Base-by-base conservation (phyloP, 1,140 invertebrate genomes). In the Musca domestica region DNA sequence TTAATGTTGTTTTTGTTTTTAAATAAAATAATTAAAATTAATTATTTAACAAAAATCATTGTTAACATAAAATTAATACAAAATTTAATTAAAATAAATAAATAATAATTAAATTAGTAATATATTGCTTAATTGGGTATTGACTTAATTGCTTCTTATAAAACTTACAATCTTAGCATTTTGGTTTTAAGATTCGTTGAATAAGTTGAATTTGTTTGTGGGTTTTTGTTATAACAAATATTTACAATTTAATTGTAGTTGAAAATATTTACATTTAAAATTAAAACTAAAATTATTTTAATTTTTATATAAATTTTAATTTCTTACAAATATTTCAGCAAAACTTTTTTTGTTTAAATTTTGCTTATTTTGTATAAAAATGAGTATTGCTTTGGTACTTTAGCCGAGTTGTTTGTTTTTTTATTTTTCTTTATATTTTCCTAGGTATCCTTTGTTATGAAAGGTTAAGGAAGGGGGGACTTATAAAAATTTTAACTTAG, bases 381-480 rank as follows among this genome's bases (percentile, higher is more conserved):
- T 69, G 68, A 69, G 78, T 80, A 80, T 80, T 80, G 78, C 78
- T 80, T 80, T 80, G 78, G 78, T 80, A 80, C 78, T 80, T 80
- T 80, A 80, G 78, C 78, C 78, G 78, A 80, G 78, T 71, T 76
- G 71, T 70, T 72, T 76, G 69, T 70, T 72, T 74, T 61, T 74
- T 22, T 70, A 61, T 74, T 66, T 69, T 66, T 74, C 64, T 70
- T 49, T 64, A 41, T 64, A 63, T 51, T 46, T 67, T 22, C 51
- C 51, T 64, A 51, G 15, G 22, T 46, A 9, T n/a, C 20, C 52
- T 23, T 54, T 71, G 68, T 70, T 41, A 22, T 17, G 63, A 72
- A n/a, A n/a, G n/a, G n/a, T 76, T 76, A 73, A 73, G 71, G 52
- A 71, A 69, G 70, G 67, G 71, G 73, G 7, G 17, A 17, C 4